These are phyloP conservation scores for Marisa cornuarietis DNA, from an alignment of 1,140 invertebrate species.

Conservation along the genomic window DNA sequence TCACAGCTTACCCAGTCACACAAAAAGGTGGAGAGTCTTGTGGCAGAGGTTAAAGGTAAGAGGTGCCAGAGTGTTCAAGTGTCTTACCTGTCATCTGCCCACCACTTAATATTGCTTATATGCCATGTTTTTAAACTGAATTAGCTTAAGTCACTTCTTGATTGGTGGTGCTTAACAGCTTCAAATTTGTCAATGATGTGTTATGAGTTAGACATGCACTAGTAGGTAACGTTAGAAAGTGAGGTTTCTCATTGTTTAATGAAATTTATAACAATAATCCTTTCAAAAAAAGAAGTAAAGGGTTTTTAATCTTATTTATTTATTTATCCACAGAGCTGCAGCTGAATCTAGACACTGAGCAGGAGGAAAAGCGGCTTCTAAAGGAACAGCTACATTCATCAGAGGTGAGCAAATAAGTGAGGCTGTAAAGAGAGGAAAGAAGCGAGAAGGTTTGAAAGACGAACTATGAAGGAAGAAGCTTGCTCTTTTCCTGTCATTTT, in stretches of 20 bases:
- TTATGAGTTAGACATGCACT: neutral
- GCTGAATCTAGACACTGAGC: constrained; percentile 59
- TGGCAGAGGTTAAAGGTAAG: constrained; percentile 12
- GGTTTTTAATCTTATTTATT: neutral
- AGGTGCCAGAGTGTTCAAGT: too few relatives aligned
- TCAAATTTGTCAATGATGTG: neutral
- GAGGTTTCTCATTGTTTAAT: too few relatives aligned
- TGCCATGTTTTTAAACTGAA: too few relatives aligned
- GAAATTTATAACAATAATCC: too few relatives aligned
- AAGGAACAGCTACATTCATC: constrained; percentile 50
- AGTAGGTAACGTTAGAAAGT: too few relatives aligned
- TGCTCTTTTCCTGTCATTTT: neutral
- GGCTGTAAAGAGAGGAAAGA: too few relatives aligned
- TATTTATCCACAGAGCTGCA: constrained; percentile 50
- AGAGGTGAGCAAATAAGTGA: constrained; percentile 37
- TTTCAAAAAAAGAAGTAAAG: neutral
- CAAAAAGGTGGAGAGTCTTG: constrained; percentile 13
- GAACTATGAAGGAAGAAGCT: neutral
- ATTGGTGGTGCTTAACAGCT: neutral
- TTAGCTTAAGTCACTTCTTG: too few relatives aligned
- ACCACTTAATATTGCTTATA: too few relatives aligned
- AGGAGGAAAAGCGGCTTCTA: constrained; percentile 64
- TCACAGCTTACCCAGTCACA: neutral
- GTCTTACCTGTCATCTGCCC: too few relatives aligned
- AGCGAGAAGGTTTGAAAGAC: constrained; percentile 8